Evolutionary conservation across 2,888 invertebrate genomes (phyloP).

Genomic region (Oscheius sp.): DNA sequence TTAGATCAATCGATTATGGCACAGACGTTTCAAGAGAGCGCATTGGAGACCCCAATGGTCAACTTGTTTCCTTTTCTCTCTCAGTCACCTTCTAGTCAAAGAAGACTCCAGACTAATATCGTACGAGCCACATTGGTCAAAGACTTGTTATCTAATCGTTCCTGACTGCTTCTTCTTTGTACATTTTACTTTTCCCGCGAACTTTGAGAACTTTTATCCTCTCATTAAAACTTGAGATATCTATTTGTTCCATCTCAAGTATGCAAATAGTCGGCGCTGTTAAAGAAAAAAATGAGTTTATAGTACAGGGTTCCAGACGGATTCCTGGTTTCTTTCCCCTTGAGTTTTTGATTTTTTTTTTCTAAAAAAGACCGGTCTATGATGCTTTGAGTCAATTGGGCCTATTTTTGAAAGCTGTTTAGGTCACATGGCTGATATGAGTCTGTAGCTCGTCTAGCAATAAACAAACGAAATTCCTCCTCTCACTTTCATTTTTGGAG

Average conservation of each 20-base stretch:
- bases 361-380: too few species aligned
- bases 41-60: background rate
- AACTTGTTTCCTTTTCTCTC: background rate
- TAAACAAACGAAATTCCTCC: too few species aligned
- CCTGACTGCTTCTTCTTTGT: background rate
- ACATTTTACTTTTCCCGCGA: background rate
- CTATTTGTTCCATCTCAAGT: constrained; percentile 15
- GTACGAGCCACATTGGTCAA: too few species aligned
- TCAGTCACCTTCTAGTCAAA: background rate
- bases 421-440: too few species aligned
- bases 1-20: constrained; percentile 20
- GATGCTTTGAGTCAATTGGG: too few species aligned
- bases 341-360: too few species aligned
- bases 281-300: background rate
- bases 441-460: too few species aligned
- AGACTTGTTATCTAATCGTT: background rate
- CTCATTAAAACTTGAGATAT: background rate
- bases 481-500: too few species aligned
- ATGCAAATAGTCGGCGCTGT: constrained; percentile 7
- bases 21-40: background rate
- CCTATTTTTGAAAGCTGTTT: too few species aligned
- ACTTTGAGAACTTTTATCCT: background rate
- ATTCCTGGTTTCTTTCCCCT: too few species aligned
- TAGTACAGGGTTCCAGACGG: background rate
- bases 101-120: too few species aligned